Base-by-base conservation (phyloP, 1,140 invertebrate genomes). In the Drosophila ambigua region DNA sequence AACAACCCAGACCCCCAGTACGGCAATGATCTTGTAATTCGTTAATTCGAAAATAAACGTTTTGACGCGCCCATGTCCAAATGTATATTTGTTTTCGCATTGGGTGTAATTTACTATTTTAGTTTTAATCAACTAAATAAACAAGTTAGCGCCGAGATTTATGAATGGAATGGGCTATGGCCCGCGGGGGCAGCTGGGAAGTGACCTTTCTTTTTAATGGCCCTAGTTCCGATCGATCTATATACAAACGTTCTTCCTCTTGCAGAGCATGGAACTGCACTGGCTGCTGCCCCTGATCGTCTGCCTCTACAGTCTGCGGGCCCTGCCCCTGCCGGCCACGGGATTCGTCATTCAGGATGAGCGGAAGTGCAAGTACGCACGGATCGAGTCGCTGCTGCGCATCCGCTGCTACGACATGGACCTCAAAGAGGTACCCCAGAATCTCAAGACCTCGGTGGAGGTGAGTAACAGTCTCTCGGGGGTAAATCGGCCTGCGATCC, bases 361-460 rank as follows among this genome's bases (percentile, higher is more conserved):
- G 6, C 73, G 78, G 15, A 79, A 87, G 65, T 94, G 93, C 72
- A 92, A 89, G 28, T 93, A 94, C 66, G 92, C 92, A 3, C 90
- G 92, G 31, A 93, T 93, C 1, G 93, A 92, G 61, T 92, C 93
- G 43, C 92, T 94, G 90, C 92, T 93, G 60, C 93, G 93, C 0
- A 93, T 93, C 0, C 91, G 93, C 16, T 94, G 94, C 76, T 92
- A 89, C 5, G 91, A 92, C 2, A 90, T 94, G 51, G 90, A 93
- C 64, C 90, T 94, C n/a, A 90, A 82, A 41, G 92, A 92, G 60
- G 93, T 94, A 76, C 94, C 94, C 0, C 93, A 90, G 55, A 88
- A 82, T 60, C 91, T 94, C 5, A 93, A 92, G 78, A 87, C 90
- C 60, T 93, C 92, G 45, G 93, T 94, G 54, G 93, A 94, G 93